These are phyloP conservation scores for Notiomystis cincta DNA, from an alignment of 2,113 vertebrate genomes.

Conservation along the genomic window DNA sequence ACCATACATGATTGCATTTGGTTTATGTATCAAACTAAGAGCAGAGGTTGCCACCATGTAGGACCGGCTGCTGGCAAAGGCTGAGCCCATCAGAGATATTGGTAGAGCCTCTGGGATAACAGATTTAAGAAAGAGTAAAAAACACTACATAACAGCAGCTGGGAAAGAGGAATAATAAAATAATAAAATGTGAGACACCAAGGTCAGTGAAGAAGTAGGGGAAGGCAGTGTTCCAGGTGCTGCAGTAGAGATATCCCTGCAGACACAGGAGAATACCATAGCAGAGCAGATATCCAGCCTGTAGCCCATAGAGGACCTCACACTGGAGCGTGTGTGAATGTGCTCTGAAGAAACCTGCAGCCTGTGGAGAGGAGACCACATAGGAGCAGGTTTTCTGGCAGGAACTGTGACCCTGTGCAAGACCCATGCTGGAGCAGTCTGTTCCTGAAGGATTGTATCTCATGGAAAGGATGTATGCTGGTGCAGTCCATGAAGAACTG, in stretches of 20 bases:
- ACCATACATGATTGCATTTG: rapidly evolving
- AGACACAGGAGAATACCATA: neutral
- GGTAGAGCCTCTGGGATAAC: neutral
- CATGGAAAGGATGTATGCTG: neutral
- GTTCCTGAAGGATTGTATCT: neutral
- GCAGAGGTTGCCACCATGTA: rapidly evolving
- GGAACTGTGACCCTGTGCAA: neutral
- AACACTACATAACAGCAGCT: neutral
- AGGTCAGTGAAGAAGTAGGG: neutral
- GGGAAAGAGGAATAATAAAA: neutral
- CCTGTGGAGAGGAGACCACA: neutral
- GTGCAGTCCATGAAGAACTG: neutral
- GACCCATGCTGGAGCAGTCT: neutral
- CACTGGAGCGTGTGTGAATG: neutral
- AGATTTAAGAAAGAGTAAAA: neutral
- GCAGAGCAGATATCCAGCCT: neutral
- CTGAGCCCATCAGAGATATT: neutral
- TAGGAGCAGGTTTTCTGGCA: neutral
- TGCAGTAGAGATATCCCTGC: neutral
- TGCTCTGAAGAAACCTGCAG: neutral
- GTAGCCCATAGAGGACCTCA: neutral
- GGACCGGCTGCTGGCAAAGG: rapidly evolving
- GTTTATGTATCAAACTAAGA: neutral
- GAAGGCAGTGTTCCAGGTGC: neutral
- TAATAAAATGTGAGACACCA: neutral